These are phyloP conservation scores for Ooceraea biroi DNA, from an alignment of 1,140 invertebrate species.

Conservation along the genomic window DNA sequence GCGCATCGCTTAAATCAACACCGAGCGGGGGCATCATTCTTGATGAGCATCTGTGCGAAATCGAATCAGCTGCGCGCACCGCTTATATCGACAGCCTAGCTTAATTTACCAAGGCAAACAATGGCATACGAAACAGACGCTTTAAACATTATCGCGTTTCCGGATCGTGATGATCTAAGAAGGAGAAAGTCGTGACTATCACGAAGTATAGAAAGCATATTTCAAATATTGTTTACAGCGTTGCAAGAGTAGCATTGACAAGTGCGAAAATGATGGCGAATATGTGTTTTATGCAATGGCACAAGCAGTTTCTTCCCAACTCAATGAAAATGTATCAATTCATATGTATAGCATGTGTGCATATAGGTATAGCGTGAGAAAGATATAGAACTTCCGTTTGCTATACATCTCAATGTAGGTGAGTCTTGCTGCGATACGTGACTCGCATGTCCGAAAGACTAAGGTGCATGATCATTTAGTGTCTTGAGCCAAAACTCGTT, in stretches of 20 bases:
- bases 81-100: neutral
- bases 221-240: neutral
- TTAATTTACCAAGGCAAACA: constrained; percentile 18
- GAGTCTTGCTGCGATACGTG: constrained; percentile 33
- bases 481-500: constrained; percentile 32
- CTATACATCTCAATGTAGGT: neutral
- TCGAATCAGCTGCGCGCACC: constrained; percentile 19
- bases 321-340: too few species aligned
- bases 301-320: neutral
- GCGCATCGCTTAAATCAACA: constrained; percentile 28
- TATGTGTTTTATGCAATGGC: neutral
- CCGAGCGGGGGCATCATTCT: constrained; percentile 2
- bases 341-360: neutral
- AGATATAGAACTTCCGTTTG: neutral
- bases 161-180: neutral
- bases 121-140: neutral
- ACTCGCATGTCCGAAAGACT: constrained; percentile 50
- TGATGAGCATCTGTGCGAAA: constrained; percentile 52
- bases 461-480: constrained; percentile 65
- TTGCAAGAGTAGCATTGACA: neutral
- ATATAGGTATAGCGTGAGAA: neutral
- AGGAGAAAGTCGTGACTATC: neutral
- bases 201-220: neutral
- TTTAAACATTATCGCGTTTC: neutral
- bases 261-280: too few species aligned